These are phyloP conservation scores for Aptenodytes patagonicus DNA, from an alignment of 2,113 vertebrate genomes.

Conservation along the genomic window DNA sequence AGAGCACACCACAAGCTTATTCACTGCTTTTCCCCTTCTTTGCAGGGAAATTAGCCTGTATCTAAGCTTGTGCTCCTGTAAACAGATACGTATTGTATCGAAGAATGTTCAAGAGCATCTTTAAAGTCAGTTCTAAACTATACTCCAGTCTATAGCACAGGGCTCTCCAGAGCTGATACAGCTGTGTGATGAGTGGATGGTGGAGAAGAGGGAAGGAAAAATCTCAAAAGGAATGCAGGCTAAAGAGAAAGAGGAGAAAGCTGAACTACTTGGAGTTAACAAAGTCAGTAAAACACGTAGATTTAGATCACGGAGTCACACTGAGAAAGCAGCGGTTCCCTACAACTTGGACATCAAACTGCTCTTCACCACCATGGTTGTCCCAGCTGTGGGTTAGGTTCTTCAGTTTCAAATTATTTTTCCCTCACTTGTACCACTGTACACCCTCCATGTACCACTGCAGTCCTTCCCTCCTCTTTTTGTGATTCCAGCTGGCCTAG, in stretches of 20 bases:
- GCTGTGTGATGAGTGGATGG: neutral
- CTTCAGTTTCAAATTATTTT: neutral
- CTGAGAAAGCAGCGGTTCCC: neutral
- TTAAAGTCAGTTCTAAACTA: neutral
- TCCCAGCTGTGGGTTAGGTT: neutral
- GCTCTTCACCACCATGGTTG: neutral
- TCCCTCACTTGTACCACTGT: neutral
- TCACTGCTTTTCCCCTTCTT: neutral
- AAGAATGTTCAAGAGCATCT: neutral
- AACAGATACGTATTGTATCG: accelerated
- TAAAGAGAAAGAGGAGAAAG: neutral
- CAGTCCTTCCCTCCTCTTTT: neutral
- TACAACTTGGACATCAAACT: neutral
- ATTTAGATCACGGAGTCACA: neutral
- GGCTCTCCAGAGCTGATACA: neutral
- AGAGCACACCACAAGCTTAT: neutral
- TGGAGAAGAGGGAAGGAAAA: neutral
- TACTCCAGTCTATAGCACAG: neutral
- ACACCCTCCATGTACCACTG: neutral
- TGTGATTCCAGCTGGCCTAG: neutral
- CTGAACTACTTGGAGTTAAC: neutral
- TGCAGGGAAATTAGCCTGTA: neutral
- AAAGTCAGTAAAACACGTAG: neutral
- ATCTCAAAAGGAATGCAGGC: neutral
- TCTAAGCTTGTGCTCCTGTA: neutral